phyloP scores from a whole-genome alignment of 53 echinoderm and acorn worm species.

The Holothuria leucospilota region DNA sequence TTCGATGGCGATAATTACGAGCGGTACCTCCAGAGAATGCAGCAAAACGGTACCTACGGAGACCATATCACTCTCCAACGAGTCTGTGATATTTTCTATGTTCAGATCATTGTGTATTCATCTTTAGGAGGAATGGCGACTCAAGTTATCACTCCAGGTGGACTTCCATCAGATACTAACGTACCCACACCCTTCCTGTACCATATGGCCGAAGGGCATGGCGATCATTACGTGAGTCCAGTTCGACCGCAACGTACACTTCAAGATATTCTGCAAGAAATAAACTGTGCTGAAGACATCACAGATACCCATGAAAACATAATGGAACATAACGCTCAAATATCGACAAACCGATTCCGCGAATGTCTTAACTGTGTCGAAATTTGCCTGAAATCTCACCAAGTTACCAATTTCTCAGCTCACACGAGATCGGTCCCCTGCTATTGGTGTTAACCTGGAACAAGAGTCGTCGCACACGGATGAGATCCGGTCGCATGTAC shows the following conservation, averaged over 20 bases:
- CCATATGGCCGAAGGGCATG: not conserved
- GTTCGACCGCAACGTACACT: not conserved
- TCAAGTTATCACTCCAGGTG: slow-evolving; percentile 8
- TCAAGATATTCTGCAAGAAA: slow-evolving; percentile 9
- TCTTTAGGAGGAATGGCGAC: not conserved
- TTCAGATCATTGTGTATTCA: not conserved
- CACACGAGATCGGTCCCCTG: not conserved
- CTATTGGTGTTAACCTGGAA: not conserved
- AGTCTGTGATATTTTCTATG: not conserved
- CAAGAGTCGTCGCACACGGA: not conserved
- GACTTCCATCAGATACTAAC: slow-evolving; percentile 8
- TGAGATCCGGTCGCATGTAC: not conserved
- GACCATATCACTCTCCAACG: slow-evolving; percentile 4
- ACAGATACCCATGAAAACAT: not conserved
- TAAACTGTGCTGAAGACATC: not conserved
- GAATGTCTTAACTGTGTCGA: no score
- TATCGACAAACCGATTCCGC: no score
- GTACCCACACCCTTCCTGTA: not conserved
- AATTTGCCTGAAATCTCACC: no score
- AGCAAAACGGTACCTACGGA: slow-evolving; percentile 1
- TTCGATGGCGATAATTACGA: not conserved
- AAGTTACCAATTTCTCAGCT: no score
- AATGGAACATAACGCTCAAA: no score
- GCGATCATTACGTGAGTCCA: not conserved
- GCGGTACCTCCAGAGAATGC: not conserved